phyloP scores from a whole-genome alignment of 2,888 invertebrate genomes.

The Hanleya hanleyi region DNA sequence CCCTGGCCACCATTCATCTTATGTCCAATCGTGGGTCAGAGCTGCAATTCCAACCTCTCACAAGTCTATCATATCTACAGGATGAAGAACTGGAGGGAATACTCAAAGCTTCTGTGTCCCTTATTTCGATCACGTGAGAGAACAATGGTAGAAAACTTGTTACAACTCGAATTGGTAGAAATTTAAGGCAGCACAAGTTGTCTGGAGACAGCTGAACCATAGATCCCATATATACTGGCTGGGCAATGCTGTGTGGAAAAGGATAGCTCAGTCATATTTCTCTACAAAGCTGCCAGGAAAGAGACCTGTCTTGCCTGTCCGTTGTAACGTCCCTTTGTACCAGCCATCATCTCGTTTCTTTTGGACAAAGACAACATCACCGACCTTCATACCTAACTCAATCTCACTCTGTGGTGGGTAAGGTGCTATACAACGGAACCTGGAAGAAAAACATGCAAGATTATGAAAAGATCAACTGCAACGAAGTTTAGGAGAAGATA shows the following conservation, averaged over 20 bases:
- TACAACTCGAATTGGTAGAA: too few relatives aligned
- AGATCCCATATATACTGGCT: too few relatives aligned
- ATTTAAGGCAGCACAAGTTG: too few relatives aligned
- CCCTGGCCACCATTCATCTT: too few relatives aligned
- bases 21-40: too few relatives aligned
- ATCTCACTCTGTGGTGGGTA: slow-evolving; percentile 96
- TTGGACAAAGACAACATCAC: slow-evolving; percentile 92
- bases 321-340: slow-evolving; percentile 93
- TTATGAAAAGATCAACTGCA: background rate
- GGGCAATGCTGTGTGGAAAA: background rate
- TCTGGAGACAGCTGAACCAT: too few relatives aligned
- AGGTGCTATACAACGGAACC: slow-evolving; percentile 93
- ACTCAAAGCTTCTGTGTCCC: too few relatives aligned
- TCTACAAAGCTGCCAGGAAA: slow-evolving; percentile 94
- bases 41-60: too few relatives aligned
- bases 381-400: slow-evolving; percentile 90
- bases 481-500: background rate
- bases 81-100: too few relatives aligned
- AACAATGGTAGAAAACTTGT: too few relatives aligned
- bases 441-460: slow-evolving; percentile 72
- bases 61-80: too few relatives aligned
- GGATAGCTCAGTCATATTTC: slow-evolving; percentile 46
- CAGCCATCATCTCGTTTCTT: slow-evolving; percentile 95
- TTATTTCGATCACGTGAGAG: too few relatives aligned
- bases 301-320: slow-evolving; percentile 93